Base-by-base conservation (phyloP, 1,140 invertebrate genomes). In the Himalopsyche phryganea region DNA sequence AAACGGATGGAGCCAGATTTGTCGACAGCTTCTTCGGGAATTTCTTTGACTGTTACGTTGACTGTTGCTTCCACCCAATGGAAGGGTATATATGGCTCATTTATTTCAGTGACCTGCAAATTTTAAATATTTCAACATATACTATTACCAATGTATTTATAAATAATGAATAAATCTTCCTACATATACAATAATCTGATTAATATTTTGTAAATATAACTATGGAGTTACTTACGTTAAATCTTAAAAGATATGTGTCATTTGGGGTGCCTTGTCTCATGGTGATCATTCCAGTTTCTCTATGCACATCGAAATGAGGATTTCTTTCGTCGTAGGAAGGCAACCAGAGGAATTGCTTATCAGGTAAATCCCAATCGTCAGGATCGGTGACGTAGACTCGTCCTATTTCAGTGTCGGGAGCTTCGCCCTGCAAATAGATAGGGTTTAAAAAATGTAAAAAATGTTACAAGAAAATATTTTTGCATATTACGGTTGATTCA, bases 281-380 rank as follows among this genome's bases (percentile, higher is more conserved):
- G 0, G 85, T 92, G 32, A 96, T 92, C 84, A 90, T 89, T 4
- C 93, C 94, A 5, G 83, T 88, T 47, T 83, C 78, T 6, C 73
- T 66, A 66, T 91, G 81, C 1, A 94, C 75, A 2, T 78, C 71
- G 69, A 92, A 93, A 64, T 75, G 73, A 0, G 73, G 73, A 49
- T 69, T 75, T 51, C 84, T 76, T 0, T 82, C 73, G 60, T 83
- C 73, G 33, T 71, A 76, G 0, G 72, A 75, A 0, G 74, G 65
- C 13, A 72, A 65, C 88, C 88, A 91, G 9, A 74, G 71, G 64
- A 95, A 98, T 1, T 77, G 69, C 75, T 98, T 98, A 68, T 97
- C 92, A 0, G 84, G 83, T 38, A 94, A 73, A 75, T 98, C 94
- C 92, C 93, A 96, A 69, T 97, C 94, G 69, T 98, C 94, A 0